Conservation (phyloP, 2,113 vertebrate species). For the Cephalopterus ornatus region DNA sequence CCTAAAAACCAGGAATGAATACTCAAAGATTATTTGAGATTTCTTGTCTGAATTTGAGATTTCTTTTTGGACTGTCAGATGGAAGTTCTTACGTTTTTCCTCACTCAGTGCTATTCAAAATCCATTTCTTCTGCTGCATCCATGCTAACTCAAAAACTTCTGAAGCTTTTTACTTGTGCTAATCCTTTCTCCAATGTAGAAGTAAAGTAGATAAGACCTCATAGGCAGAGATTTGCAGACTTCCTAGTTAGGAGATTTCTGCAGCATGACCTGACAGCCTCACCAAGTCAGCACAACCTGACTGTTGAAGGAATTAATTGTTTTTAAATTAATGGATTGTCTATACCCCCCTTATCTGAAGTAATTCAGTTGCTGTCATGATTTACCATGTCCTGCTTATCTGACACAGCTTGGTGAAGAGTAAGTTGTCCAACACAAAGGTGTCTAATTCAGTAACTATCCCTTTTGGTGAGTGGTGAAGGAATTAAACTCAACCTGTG, state of each 20-base stretch:
- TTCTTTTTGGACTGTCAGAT: too few species aligned
- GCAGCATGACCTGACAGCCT: background rate
- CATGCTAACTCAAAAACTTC: background rate
- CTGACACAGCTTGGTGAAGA: background rate
- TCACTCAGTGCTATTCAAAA: too few species aligned
- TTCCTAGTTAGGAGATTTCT: background rate
- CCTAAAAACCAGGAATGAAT: too few species aligned
- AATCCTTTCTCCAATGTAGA: background rate
- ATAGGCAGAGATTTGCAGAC: background rate
- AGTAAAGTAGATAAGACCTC: background rate
- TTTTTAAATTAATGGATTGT: background rate
- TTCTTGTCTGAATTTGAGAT: too few species aligned
- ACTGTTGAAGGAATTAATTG: background rate
- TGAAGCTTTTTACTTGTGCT: background rate
- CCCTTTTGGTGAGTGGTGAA: background rate
- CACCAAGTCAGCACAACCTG: background rate
- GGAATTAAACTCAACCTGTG: background rate
- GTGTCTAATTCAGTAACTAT: too few species aligned
- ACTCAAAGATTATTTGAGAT: too few species aligned
- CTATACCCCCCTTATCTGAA: background rate
- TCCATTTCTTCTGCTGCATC: too few species aligned
- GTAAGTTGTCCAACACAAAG: background rate
- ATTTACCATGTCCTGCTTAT: background rate
- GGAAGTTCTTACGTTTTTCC: too few species aligned
- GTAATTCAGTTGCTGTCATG: background rate